Percentiles rank a stretch among this genome's conserved stretches.
phyloP scores from a whole-genome alignment of 2,113 vertebrate species.

The Cololabis saira region DNA sequence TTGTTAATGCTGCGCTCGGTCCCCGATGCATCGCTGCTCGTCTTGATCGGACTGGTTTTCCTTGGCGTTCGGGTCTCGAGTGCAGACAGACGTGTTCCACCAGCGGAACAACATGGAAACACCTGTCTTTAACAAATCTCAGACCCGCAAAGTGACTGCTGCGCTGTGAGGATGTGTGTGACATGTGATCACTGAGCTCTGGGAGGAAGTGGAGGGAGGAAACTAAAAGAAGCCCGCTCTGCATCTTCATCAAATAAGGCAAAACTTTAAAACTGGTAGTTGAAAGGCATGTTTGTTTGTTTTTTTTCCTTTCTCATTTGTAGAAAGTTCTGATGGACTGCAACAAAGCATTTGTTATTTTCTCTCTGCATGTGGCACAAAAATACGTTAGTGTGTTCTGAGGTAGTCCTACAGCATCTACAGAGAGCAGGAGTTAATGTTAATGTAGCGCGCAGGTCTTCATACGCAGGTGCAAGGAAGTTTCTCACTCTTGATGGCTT shows the following conservation, averaged over 20 bases:
- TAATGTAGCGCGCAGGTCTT: slow-evolving; percentile 9
- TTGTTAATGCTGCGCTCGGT: no score
- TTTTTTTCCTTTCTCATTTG: not conserved
- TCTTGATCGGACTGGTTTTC: no score
- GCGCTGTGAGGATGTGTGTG: not conserved
- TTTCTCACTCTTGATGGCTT: slow-evolving; percentile 21
- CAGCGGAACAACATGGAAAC: no score
- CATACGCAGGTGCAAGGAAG: not conserved
- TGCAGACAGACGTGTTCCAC: no score
- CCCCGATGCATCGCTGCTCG: no score
- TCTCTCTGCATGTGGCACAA: not conserved
- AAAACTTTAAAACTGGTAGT: slow-evolving; percentile 21
- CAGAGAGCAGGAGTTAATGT: slow-evolving; percentile 17
- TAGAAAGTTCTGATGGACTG: not conserved
- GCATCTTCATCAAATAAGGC: slow-evolving; percentile 34
- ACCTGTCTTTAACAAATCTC: no score
- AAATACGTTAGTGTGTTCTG: slow-evolving; percentile 47
- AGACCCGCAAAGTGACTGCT: not conserved
- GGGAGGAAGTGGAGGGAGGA: not conserved
- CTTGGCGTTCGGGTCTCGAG: no score
- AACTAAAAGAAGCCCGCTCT: not conserved
- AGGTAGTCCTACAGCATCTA: slow-evolving; percentile 72
- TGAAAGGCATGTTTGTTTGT: not conserved
- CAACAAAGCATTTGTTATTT: not conserved
- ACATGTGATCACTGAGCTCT: no score